Evolutionary conservation across 2,113 vertebrate genomes (phyloP), one percentile per base, ranked within the genome.

Genomic region (Maccullochella peelii): DNA sequence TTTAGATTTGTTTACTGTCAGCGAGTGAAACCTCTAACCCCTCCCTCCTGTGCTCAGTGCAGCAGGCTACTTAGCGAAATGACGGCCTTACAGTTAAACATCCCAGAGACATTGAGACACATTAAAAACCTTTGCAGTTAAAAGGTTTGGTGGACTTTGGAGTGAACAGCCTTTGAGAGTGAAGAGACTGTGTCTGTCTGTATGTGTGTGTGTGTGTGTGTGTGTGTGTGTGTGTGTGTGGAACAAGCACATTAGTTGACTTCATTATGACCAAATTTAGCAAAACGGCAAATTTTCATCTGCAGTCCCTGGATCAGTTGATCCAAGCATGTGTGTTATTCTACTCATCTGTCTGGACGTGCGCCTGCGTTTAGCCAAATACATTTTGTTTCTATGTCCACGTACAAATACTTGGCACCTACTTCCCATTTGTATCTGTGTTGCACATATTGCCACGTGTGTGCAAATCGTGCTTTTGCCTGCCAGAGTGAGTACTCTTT

Each of bases 1-100:
- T 90, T 92, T 86, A 89, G 65, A 79, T 84, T 89, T 83, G 83
- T 90, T 90, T 92, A 88, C 85, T 84, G 65, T 86, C 89, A 83
- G 72, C 0, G 21, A 73, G 66, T 49, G 54, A 72, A 78, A 40
- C 67, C 12, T 71, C 42, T 27, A 61, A 69, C 54, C 58, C 72
- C 47, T 62, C 77, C 58, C 59, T 38, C 47, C 23, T 69, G 65
- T 79, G 80, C 38, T 36, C 73, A 44, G 79, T 74, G 77, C 73
- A 89, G 70, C 49, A 63, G 57, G 72, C 77, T 88, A 85, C 90
- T 90, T 77, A 80, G 84, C 3, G 14, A 75, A 61, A 80, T 72
- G 70, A 69, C n/a, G 23, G 68, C 73, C 84, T 80, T 15, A 71
- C 67, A 74, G 85, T 89, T 86, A 86, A 89, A 89, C 82, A 86